Evolutionary conservation across 2,113 vertebrate species (phyloP), one percentile per base, ranked within the genome.

Genomic region (Agapornis roseicollis): DNA sequence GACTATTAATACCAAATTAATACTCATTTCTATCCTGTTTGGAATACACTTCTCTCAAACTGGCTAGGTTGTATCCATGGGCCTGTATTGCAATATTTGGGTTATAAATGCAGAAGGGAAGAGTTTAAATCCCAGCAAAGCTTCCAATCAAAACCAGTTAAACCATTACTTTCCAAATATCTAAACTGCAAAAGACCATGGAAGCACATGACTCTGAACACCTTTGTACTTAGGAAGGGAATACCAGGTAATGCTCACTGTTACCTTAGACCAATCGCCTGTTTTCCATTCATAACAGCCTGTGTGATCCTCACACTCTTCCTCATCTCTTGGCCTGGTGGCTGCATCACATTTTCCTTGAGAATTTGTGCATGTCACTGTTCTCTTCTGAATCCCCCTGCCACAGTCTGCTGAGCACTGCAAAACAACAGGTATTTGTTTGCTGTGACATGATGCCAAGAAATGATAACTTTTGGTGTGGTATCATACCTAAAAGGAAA

Each of bases 181-280:
- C 60, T 66, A 52, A 72, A 69, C 16, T 41, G 28, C 33, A 72
- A 11, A 56, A 56, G 11, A 88, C 19, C 53, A 33, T 0, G 0
- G 46, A 53, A 60, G 27, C 18, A 47, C 3, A 65, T 64, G 37
- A 58, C 27, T 3, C 33, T 13, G 58, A 70, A 29, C 41, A 69
- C 6, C 77, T 79, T 25, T 23, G 29, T 23, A 23, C 13, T 81
- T 7, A 13, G 42, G 37, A 66, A 71, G 31, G 20, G 72, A 96
- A 50, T 6, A 46, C 7, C 35, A 11, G 0, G 0, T 31, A 24
- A 9, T 16, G 17, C n/a, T 92, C 3, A 18, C 33, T 66, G 31
- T 94, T 96, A 99, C 99, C 99, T 99, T 99, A 49, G 99, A 99
- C 99, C 99, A 99, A 25, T 99, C 99, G 20, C 99, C 99, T 0